Evolutionary conservation across 2,113 vertebrate genomes (phyloP), one percentile per base, ranked within the genome.

Genomic region (Oxyura jamaicensis): DNA sequence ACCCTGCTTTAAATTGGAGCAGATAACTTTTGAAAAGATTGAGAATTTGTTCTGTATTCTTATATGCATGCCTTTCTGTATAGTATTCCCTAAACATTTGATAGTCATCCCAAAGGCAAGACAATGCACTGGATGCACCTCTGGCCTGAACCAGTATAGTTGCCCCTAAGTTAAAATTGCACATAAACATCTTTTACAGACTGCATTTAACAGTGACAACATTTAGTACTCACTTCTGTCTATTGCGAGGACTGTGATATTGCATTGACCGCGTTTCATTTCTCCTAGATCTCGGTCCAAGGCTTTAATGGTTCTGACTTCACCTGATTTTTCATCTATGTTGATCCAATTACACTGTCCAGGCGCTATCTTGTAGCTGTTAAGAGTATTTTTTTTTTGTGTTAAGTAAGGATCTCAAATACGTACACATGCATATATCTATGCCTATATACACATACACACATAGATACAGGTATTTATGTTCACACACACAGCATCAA

Each of bases 231-330:
- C 75, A 98, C 98, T 97, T 93, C 92, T 69, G 92, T 98, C 98
- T 42, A 89, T 80, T 19, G 98, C 98, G 1, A 97, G 82, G 56
- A 98, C 96, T 18, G 98, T 98, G 68, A 98, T 48, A 52, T 98
- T 98, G 76, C 98, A 98, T 73, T 98, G 97, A 50, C 98, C 98
- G 60, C 97, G 80, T 50, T 95, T 95, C 69, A 99, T 98, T 62
- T 98, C 98, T 31, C 78, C 63, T 7, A 98, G 96, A 88, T 99
- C 99, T 96, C 98, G 98, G 88, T 99, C 98, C 58, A 99, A 96
- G 6, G 97, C 86, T 97, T 98, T 98, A 23, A 97, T 21, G 19
- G 98, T 98, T 86, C 20, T 98, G 97, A 99, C 96, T 88, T 98
- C 91, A 36, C 99, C 99, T 0, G 96, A 97, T 42, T 22, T 83